Conservation (phyloP, 2,888 invertebrate species). For the Agrochola circellaris region DNA sequence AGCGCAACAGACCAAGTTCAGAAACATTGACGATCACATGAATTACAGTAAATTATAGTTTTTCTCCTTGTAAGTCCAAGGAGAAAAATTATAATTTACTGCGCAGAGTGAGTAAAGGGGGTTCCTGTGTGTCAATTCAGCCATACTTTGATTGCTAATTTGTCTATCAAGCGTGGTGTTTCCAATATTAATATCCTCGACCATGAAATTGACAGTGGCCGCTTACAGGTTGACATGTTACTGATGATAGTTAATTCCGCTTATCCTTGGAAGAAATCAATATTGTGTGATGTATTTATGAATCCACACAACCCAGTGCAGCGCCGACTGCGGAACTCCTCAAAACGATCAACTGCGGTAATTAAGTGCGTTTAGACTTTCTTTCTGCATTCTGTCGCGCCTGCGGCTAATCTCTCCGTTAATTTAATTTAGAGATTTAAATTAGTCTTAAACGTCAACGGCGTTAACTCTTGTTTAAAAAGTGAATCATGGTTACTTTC, state of each 20-base stretch:
- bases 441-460: conserved; percentile 11
- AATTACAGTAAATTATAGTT: too few relatives aligned
- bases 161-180: not conserved
- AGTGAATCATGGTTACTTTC: not conserved
- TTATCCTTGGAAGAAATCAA: conserved; percentile 7
- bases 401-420: conserved; percentile 42
- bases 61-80: too few relatives aligned
- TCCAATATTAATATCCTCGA: not conserved
- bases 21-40: too few relatives aligned
- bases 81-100: too few relatives aligned
- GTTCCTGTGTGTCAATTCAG: not conserved
- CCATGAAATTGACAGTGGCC: not conserved
- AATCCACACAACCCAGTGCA: not conserved
- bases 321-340: conserved; percentile 46
- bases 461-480: not conserved
- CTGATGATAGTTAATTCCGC: not conserved
- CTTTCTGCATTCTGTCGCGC: conserved; percentile 66
- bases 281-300: conserved; percentile 12
- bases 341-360: conserved; percentile 50
- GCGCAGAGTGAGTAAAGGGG: not conserved
- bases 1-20: not conserved
- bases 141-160: too few relatives aligned
- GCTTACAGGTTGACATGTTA: not conserved
- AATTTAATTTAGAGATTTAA: conserved; percentile 42
- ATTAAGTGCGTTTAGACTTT: conserved; percentile 60